Evolutionary conservation across 2,797 vertebrate species (phyloP).

Genomic region (Pseudotriccus pelzelni): DNA sequence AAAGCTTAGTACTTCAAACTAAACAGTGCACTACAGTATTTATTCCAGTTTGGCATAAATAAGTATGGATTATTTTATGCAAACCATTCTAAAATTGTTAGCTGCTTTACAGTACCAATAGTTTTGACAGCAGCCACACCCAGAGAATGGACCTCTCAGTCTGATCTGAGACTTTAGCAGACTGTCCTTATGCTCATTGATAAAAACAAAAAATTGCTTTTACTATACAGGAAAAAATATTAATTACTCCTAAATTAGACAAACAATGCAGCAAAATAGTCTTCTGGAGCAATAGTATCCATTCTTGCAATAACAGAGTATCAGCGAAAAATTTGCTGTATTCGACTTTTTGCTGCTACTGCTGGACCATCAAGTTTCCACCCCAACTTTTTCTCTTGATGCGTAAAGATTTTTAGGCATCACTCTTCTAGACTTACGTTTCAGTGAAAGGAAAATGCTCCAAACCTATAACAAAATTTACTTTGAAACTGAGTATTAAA

Average conservation of each 20-base stretch:
- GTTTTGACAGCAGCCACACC: neutral
- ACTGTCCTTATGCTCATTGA: neutral
- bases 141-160: neutral
- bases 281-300: neutral
- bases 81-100: neutral
- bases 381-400: neutral
- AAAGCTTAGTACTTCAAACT: slow-evolving; percentile 43
- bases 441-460: neutral
- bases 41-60: neutral
- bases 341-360: neutral
- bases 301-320: neutral
- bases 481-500: neutral
- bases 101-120: neutral
- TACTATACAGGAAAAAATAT: neutral
- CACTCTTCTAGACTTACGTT: neutral
- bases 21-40: neutral
- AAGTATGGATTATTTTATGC: neutral
- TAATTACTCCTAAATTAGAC: neutral
- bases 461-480: neutral
- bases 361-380: neutral
- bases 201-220: neutral
- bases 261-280: neutral
- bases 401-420: too few species aligned
- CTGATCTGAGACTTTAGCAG: neutral
- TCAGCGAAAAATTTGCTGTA: neutral